Conservation (phyloP, 1,140 invertebrate species). For the Uloborus diversus region DNA sequence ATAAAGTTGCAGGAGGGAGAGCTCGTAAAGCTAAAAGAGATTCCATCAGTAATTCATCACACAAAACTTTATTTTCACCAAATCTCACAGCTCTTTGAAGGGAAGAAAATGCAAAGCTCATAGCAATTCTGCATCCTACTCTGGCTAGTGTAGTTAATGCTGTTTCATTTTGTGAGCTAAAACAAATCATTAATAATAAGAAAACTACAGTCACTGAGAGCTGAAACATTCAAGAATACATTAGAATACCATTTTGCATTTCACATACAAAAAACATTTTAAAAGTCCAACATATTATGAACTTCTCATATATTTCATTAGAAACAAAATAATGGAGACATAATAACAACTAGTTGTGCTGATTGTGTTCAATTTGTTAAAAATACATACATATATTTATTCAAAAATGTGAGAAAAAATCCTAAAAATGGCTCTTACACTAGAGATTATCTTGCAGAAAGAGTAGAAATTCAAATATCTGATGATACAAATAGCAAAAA, state of each 20-base stretch:
- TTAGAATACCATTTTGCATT: not conserved
- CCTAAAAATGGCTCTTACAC: not conserved
- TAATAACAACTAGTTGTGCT: not conserved
- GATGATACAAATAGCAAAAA: not conserved
- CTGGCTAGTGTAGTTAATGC: constrained; percentile 73
- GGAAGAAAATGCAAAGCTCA: constrained; percentile 94
- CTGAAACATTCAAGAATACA: not conserved
- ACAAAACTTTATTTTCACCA: constrained; percentile 87
- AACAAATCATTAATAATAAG: not conserved
- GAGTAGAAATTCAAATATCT: not conserved
- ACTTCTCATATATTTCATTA: not conserved
- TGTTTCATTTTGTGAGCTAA: constrained; percentile 37
- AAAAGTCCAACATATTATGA: not conserved
- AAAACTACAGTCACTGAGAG: not conserved
- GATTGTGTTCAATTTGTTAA: not conserved
- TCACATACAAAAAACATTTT: not conserved
- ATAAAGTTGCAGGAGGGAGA: constrained; percentile 87
- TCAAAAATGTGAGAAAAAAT: not conserved
- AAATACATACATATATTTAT: too few relatives aligned
- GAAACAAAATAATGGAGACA: too few relatives aligned
- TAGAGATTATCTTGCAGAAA: too few relatives aligned
- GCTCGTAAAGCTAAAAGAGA: constrained; percentile 86
- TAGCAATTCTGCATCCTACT: constrained; percentile 88
- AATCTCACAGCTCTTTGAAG: constrained; percentile 90
- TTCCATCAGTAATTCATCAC: constrained; percentile 87